Conservation (phyloP, 2,113 vertebrate genomes). For the Oenanthe melanoleuca region DNA sequence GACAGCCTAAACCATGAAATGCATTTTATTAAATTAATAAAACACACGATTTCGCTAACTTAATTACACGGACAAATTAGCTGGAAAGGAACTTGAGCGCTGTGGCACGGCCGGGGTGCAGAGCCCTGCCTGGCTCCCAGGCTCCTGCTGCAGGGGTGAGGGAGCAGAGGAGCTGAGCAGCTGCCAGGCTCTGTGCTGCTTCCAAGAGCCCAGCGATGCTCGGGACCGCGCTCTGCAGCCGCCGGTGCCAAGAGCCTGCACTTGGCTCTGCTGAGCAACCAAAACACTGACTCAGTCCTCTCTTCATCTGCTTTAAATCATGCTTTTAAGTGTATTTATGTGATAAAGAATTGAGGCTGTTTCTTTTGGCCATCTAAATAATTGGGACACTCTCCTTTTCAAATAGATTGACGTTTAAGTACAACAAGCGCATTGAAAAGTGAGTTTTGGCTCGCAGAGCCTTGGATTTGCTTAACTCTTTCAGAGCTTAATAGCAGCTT, state of each 20-base stretch:
- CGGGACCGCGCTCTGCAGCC: not conserved
- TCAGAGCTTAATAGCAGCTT: slow-evolving; percentile 16
- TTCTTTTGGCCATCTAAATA: slow-evolving; percentile 73
- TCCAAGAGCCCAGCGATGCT: not conserved
- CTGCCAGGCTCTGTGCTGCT: not conserved
- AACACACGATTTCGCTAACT: slow-evolving; percentile 68
- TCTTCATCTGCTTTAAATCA: slow-evolving; percentile 76
- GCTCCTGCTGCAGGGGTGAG: accelerated
- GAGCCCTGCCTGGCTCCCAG: not conserved
- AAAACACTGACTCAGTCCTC: slow-evolving; percentile 40
- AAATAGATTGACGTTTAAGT: slow-evolving; percentile 58
- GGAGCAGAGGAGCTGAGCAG: not conserved
- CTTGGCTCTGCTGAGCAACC: not conserved
- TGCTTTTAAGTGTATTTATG: slow-evolving; percentile 67
- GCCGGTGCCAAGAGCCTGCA: not conserved
- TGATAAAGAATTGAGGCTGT: slow-evolving; percentile 73
- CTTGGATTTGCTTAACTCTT: slow-evolving; percentile 42
- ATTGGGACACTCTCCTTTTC: slow-evolving; percentile 71
- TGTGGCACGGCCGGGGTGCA: not conserved
- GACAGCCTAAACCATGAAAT: slow-evolving; percentile 53
- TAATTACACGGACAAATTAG: slow-evolving; percentile 73
- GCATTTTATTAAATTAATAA: slow-evolving; percentile 75
- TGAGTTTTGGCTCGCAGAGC: slow-evolving; percentile 38
- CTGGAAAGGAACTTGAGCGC: slow-evolving; percentile 37
- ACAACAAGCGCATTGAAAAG: slow-evolving; percentile 68